A percentile compares a stretch with the other conserved stretches of the same genome.
phyloP scores from a whole-genome alignment of 2,888 invertebrate genomes.

The Bellardia bayeri region DNA sequence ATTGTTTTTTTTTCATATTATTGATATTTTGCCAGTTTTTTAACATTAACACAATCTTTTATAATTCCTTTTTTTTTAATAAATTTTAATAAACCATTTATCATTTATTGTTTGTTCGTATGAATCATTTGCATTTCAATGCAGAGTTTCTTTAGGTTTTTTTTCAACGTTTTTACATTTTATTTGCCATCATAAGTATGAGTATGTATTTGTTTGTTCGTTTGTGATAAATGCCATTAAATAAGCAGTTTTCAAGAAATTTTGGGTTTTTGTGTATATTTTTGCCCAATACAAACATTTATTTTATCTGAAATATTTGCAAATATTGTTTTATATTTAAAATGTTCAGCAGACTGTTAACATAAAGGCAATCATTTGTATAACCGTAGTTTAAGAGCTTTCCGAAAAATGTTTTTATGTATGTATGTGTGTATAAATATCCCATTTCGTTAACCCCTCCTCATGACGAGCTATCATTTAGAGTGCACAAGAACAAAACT shows the following conservation, averaged over 20 bases:
- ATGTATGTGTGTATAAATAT: no score
- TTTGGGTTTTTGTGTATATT: conserved; percentile 12
- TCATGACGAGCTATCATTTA: no score
- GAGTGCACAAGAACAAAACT: no score
- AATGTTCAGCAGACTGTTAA: background rate
- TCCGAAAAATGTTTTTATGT: no score
- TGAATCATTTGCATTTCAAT: conserved; percentile 66
- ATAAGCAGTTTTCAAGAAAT: conserved; percentile 26
- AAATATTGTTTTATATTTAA: background rate
- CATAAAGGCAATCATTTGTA: no score
- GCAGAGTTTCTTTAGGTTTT: conserved; percentile 23
- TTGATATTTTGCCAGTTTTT: conserved; percentile 57
- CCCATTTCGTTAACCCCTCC: no score
- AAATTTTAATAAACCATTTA: conserved; percentile 64
- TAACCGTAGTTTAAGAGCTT: no score
- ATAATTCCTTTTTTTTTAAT: conserved; percentile 8
- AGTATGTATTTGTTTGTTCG: conserved; percentile 5
- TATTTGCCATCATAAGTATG: background rate
- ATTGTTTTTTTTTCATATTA: background rate
- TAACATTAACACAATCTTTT: conserved; percentile 2
- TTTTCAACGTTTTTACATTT: conserved; percentile 4
- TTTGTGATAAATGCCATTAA: conserved; percentile 23
- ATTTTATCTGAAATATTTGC: background rate
- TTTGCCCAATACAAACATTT: conserved; percentile 1
- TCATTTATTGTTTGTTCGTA: conserved; percentile 52